Base-by-base conservation (phyloP, 2,888 invertebrate species). In the Xanthia icteritia region DNA sequence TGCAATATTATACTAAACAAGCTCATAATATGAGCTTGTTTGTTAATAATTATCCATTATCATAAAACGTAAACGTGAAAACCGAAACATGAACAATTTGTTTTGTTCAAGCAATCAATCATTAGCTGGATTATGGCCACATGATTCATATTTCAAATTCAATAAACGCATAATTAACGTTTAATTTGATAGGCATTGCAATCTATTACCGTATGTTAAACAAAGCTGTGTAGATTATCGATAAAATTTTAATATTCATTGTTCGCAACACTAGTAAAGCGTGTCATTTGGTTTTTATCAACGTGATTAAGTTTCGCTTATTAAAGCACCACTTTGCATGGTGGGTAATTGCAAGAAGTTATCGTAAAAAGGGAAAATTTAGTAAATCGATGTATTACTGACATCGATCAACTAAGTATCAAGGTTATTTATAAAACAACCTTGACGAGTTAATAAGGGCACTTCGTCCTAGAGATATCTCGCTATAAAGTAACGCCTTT, bases 241-340 rank as follows among this genome's bases (percentile, higher is more conserved):
- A 92, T 89, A 90, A 86, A 86, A 82, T 75, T 81, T 86, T 73
- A 88, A 81, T 80, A 74, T 64, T n/a, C 17, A 76, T 81, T 87
- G 70, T 84, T 79, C 64, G 15, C 93, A 85, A 68, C 91, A 91
- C 92, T 92, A 92, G 61, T 81, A 88, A 88, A 90, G 84, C 87
- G 83, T 93, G 92, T 93, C 93, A 93, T 92, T 93, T 90, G 88
- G 90, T 91, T 92, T 92, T 93, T 92, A 93, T 91, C 88, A 88
- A 86, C 88, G 88, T 90, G 89, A 91, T 91, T 92, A 92, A 90
- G 90, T 91, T 91, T 90, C 84, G 88, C 89, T 90, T 92, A 93
- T 92, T 92, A 91, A 90, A 91, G 91, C 88, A 91, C 91, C 91
- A 90, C 83, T 89, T 90, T 89, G 89, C 88, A 89, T 90, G 79